Evolutionary conservation across 2,797 vertebrate genomes (phyloP).

Genomic region (Craterocephalus amniculus): DNA sequence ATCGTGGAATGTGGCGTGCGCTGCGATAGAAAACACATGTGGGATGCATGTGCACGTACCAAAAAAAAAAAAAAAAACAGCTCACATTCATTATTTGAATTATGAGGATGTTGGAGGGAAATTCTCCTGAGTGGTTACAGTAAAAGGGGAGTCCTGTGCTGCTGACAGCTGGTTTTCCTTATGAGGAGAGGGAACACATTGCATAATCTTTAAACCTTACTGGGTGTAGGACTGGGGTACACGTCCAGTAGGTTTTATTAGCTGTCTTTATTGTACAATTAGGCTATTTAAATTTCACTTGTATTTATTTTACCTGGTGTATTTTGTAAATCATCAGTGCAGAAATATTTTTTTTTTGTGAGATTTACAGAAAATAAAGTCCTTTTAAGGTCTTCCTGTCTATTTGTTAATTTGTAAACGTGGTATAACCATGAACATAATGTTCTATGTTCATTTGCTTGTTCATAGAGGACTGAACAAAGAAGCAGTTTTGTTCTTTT

Average conservation of each 20-base stretch:
- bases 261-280: neutral
- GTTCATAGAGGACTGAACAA: no score
- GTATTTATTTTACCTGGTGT: neutral
- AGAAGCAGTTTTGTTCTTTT: no score
- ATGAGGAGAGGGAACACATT: constrained; percentile 71
- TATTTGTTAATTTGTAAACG: neutral
- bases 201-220: constrained; percentile 33
- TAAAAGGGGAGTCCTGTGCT: constrained; percentile 70
- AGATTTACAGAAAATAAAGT: neutral
- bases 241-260: neutral
- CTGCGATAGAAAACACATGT: constrained; percentile 34
- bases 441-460: no score
- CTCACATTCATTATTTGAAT: constrained; percentile 32
- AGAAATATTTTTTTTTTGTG: neutral
- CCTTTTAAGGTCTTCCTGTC: neutral
- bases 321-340: neutral
- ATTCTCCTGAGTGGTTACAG: constrained; percentile 56
- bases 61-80: constrained; percentile 37
- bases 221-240: constrained; percentile 12
- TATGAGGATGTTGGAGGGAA: constrained; percentile 54
- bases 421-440: no score
- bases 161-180: constrained; percentile 71
- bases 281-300: neutral
- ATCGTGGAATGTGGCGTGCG: constrained; percentile 66
- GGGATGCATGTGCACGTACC: constrained; percentile 34